Evolutionary conservation across 2,797 vertebrate species (phyloP).

Genomic region (Micrastur ruficollis): DNA sequence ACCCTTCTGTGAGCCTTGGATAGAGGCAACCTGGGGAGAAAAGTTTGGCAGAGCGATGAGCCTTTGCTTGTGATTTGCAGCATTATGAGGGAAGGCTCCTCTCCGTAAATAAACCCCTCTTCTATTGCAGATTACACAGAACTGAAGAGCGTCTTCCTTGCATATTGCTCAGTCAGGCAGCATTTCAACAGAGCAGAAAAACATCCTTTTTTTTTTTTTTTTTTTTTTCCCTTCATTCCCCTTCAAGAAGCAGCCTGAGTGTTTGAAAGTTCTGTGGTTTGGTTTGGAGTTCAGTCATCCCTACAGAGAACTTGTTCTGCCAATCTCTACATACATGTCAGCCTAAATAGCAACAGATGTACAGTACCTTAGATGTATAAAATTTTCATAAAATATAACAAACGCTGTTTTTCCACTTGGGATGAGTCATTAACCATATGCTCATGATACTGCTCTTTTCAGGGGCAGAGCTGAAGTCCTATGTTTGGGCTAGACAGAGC

Average conservation of each 20-base stretch:
- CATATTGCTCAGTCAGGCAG: slow-evolving; percentile 65
- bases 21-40: background rate
- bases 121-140: slow-evolving; percentile 1
- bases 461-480: slow-evolving; percentile 55
- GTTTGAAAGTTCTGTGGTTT: slow-evolving; percentile 81
- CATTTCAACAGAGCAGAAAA: slow-evolving; percentile 71
- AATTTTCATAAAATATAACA: slow-evolving; percentile 79
- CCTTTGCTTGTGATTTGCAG: background rate
- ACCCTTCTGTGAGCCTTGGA: background rate
- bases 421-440: slow-evolving; percentile 83
- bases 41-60: background rate
- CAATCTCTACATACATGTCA: slow-evolving; percentile 83
- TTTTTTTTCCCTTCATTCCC: slow-evolving; percentile 8
- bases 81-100: background rate
- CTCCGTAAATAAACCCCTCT: slow-evolving; percentile 20
- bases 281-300: slow-evolving; percentile 80
- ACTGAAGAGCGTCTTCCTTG: slow-evolving; percentile 45
- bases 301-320: slow-evolving; percentile 78
- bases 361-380: slow-evolving; percentile 78
- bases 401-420: slow-evolving; percentile 78
- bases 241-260: slow-evolving; percentile 72
- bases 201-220: slow-evolving; percentile 24
- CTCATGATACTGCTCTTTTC: slow-evolving; percentile 68
- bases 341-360: slow-evolving; percentile 84
- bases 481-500: slow-evolving; percentile 36